These are phyloP conservation scores for Burhinus oedicnemus DNA, from an alignment of 2,113 vertebrate genomes.

Conservation along the genomic window DNA sequence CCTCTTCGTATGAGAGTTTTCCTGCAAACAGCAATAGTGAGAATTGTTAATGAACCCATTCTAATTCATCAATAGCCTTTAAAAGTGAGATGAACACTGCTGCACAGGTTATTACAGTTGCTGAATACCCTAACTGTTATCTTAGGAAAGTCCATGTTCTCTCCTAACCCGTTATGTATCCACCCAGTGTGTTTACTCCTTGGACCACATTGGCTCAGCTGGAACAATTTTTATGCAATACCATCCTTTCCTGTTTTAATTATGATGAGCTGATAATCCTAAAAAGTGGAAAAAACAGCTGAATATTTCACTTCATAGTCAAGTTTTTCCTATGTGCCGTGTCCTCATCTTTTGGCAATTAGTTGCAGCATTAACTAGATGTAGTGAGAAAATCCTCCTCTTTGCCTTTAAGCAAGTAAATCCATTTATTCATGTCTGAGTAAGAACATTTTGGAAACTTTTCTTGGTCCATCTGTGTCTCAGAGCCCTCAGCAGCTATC, in stretches of 20 bases:
- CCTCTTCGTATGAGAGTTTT: neutral
- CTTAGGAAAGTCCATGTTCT: neutral
- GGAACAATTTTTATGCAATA: neutral
- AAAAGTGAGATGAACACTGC: neutral
- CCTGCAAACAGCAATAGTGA: neutral
- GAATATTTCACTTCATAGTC: neutral
- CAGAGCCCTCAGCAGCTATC: neutral
- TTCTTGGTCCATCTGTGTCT: neutral
- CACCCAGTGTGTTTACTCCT: neutral
- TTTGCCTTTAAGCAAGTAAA: neutral
- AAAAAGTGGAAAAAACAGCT: neutral
- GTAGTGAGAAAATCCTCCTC: neutral
- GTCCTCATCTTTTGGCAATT: neutral
- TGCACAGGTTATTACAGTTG: neutral
- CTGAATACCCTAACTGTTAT: neutral
- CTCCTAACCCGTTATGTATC: neutral
- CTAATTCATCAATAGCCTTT: neutral
- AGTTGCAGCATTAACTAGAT: neutral
- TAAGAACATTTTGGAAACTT: neutral
- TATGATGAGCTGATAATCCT: neutral
- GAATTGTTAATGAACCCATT: neutral
- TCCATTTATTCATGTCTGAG: neutral
- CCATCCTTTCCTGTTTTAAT: neutral
- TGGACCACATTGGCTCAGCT: neutral
- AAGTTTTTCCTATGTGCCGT: neutral